These are phyloP conservation scores for Blastobasis adustella DNA, from an alignment of 2,888 invertebrate species.

Conservation along the genomic window DNA sequence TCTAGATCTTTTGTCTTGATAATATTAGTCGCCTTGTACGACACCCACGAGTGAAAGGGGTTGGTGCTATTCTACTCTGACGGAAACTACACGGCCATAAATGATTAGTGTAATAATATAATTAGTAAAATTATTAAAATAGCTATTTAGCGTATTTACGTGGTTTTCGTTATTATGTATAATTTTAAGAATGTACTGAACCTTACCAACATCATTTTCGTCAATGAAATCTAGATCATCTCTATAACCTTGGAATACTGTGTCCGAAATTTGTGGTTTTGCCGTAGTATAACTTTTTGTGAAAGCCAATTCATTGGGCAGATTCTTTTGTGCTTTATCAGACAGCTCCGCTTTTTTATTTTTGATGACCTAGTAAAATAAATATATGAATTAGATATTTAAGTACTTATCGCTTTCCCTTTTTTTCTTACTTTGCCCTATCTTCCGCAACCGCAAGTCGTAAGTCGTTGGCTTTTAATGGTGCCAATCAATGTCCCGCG, in stretches of 20 bases:
- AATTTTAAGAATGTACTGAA: background rate
- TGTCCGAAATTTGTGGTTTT: conserved; percentile 58
- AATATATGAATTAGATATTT: background rate
- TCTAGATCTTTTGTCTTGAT: too few relatives aligned
- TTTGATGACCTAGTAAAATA: conserved; percentile 70
- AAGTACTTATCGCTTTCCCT: background rate
- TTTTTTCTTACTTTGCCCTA: too few relatives aligned
- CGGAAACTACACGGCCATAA: too few relatives aligned
- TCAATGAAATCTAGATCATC: conserved; percentile 88
- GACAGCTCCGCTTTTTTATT: conserved; percentile 76
- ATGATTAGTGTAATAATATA: background rate
- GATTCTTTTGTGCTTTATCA: conserved; percentile 63
- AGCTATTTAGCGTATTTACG: background rate
- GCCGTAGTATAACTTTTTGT: conserved; percentile 43
- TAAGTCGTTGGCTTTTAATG: too few relatives aligned
- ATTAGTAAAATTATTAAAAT: background rate
- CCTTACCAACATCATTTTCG: conserved; percentile 83
- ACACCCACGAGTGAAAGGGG: too few relatives aligned
- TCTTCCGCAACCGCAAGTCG: too few relatives aligned
- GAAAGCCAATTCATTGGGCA: conserved; percentile 47
- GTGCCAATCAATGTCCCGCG: too few relatives aligned
- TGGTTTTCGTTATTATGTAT: background rate
- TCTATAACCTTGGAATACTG: conserved; percentile 78
- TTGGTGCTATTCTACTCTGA: too few relatives aligned
- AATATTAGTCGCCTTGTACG: too few relatives aligned